Evolutionary conservation across 2,797 vertebrate genomes (phyloP), one percentile per base, ranked within the genome.

Genomic region (Fistularia tabacaria): DNA sequence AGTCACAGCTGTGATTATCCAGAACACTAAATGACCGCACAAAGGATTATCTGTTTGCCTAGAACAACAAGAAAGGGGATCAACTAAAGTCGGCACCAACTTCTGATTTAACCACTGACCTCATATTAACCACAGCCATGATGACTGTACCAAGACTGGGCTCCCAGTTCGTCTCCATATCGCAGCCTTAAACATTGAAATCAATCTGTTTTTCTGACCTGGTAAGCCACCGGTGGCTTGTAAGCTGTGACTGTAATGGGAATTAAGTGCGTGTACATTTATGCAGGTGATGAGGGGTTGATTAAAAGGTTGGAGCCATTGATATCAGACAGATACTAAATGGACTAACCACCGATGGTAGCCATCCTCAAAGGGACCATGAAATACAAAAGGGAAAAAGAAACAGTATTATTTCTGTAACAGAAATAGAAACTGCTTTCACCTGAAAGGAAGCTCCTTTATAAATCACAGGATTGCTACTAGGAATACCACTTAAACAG

Each of bases 291-390:
- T 64, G 67, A 70, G 46, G 69, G 83, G 86, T 52, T 83, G 78
- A 81, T 83, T 85, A 77, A 67, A 74, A 74, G 87, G 85, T 84
- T 71, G 73, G 66, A 88, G 80, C 88, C 89, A 90, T 87, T 92
- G 93, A 87, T 80, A 83, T 85, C 79, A 91, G 82, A 91, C 82
- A 89, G 89, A 92, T 81, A 89, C 76, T 91, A 91, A 94, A 82
- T 87, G 90, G 84, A 87, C 87, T 84, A 73, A 59, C 62, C 64
- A 39, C 57, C 49, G 82, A 83, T 87, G 86, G 84, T 82, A 87
- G 79, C 85, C 87, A 87, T 88, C 89, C 89, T 91, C 89, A 88
- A 44, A 84, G 90, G 60, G 67, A 39, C 59, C 62, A 62, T 75
- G 60, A 81, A 73, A 69, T 69, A 87, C 54, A 76, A 75, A 85